Evolutionary conservation across 2,888 invertebrate species (phyloP), one percentile per base, ranked within the genome.

Genomic region (Argyresthia albistria): DNA sequence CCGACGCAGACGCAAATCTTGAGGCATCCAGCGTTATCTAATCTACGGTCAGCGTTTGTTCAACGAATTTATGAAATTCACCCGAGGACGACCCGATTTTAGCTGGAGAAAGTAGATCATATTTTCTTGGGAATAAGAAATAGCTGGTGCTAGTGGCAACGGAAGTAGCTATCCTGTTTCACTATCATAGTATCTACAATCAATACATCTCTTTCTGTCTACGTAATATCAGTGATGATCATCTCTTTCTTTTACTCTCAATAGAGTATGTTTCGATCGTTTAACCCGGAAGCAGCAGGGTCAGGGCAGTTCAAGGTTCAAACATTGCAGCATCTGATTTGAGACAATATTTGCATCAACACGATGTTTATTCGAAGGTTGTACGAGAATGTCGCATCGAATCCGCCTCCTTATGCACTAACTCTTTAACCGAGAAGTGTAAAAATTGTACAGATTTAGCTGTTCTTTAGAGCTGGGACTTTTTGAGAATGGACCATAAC

Each of bases 41-140:
- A 86, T 86, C 84, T 83, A 62, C 76, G 83, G 84, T 83, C 84
- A 84, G 82, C 80, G 81, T 82, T 80, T 80, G 73, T 66, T 63
- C 62, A 74, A 71, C 64, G 64, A 63, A 67, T 43, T 37, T 50
- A 66, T 64, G 71, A 76, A 70, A 76, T 70, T 68, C 70, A 76
- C 71, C 64, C 14, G 12, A 2, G 14, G 15, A 39, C 14, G 15
- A 49, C 37, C 8, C 14, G 14, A 10, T 15, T 25, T 16, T 49
- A 9, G 49, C 15, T 39, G 39, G 15, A 11, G 8, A 10, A 45
- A 4, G 0, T 25, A 15, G 10, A 16, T 16, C 8, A 4, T 10
- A 10, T n/a, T 16, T 6, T 14, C 16, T 45, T 45, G n/a, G 9
- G 12, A 14, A 43, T 14, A 6, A n/a, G 8, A 3, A 1, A 12